These are phyloP conservation scores for Tetragonula carbonaria DNA, from an alignment of 2,888 invertebrate species.

Conservation along the genomic window DNA sequence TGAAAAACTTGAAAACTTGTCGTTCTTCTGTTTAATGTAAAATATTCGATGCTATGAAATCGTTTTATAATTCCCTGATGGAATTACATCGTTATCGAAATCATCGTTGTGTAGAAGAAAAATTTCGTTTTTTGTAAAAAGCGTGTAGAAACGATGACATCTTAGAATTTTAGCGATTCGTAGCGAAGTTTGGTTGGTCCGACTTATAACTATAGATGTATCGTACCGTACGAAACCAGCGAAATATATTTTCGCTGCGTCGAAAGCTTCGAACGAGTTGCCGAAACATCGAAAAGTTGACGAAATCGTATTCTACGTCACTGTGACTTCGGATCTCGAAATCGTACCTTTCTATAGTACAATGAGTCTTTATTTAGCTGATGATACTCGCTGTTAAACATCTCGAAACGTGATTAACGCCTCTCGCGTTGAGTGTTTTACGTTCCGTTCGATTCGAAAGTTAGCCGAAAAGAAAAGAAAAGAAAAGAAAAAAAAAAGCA, in stretches of 20 bases:
- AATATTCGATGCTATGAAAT: neutral
- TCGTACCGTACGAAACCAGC: neutral
- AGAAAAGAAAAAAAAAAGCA: too few species aligned
- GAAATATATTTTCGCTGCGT: neutral
- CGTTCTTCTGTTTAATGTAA: neutral
- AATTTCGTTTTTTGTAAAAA: neutral
- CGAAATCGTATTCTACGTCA: neutral
- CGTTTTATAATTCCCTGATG: neutral
- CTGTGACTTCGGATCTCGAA: neutral
- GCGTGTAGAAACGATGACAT: too few species aligned
- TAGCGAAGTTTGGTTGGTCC: neutral
- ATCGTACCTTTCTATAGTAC: neutral
- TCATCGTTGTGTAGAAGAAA: neutral
- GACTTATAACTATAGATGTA: neutral
- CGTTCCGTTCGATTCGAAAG: constrained; percentile 7
- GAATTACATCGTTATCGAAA: neutral
- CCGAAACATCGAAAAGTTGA: neutral
- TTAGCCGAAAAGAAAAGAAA: too few species aligned
- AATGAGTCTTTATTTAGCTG: constrained; percentile 1
- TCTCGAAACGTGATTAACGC: neutral
- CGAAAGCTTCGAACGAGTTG: too few species aligned
- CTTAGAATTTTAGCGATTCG: neutral
- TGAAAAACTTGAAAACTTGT: neutral
- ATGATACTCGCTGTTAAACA: neutral
- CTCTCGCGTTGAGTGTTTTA: neutral